Conservation (phyloP, 2,888 invertebrate genomes). For the Dinocampus coccinellae region DNA sequence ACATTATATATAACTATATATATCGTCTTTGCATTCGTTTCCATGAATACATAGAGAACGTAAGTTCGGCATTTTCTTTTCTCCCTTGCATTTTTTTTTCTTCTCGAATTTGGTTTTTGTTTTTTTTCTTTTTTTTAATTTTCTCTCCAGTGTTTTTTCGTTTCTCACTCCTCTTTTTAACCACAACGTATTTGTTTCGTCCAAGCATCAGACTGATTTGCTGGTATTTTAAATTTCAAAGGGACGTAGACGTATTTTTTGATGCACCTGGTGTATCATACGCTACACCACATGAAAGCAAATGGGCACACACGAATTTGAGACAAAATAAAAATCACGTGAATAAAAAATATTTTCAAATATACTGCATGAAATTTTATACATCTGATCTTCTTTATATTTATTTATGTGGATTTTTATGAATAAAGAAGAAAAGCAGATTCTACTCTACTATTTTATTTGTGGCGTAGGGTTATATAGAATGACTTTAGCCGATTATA, state of each 20-base stretch:
- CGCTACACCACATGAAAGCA: neutral
- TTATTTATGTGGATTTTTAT: neutral
- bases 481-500: no score
- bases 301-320: neutral
- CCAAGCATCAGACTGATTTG: conserved; percentile 19
- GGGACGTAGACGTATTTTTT: conserved; percentile 13
- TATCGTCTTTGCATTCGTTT: conserved; percentile 8
- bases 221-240: conserved; percentile 32
- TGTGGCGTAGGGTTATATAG: no score
- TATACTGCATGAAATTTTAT: neutral
- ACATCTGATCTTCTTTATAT: neutral
- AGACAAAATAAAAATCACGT: neutral
- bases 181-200: no score
- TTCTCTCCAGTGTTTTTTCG: no score
- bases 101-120: neutral
- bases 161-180: no score
- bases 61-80: neutral
- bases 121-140: no score
- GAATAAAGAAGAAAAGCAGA: neutral
- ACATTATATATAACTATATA: neutral
- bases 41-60: neutral
- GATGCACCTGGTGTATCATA: conserved; percentile 15
- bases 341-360: neutral
- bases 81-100: neutral
- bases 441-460: no score